Base-by-base conservation (phyloP, 2,113 vertebrate genomes). In the Glareola pratincola region DNA sequence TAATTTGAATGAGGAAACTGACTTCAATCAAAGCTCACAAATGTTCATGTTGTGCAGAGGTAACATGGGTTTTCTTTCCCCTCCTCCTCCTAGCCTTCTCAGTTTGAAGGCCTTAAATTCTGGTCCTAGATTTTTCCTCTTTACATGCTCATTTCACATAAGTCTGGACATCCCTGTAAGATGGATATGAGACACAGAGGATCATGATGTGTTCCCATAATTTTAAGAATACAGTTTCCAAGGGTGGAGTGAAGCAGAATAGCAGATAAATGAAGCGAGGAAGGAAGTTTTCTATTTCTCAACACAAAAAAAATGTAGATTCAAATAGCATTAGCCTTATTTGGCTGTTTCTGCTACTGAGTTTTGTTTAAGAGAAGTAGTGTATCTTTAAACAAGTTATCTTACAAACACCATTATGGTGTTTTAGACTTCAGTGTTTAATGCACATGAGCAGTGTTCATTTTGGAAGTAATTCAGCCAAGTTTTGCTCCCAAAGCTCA, bases 121-220 rank as follows among this genome's bases (percentile, higher is more conserved):
- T 69, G 4, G 1, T 60, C 21, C 10, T 50, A 18, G 8, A 11
- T 34, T 62, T 11, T 43, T 66, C 9, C 8, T 82, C 19, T 32
- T 30, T 57, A 34, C 4, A 10, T 7, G 0, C 3, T 74, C 4
- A 9, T n/a, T 50, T 60, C 23, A 30, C 16, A 24, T 0, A 1
- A 51, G 19, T 8, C 8, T 81, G n/a, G 41, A 47, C 10, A 10
- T 59, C 8, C 34, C 22, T 66, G 18, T 29, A 30, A 10, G 24
- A 86, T 4, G 8, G 30, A 21, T 30, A 9, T 10, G 12, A 64
- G 39, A 39, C 8, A 64, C 22, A 36, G 23, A 77, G 76, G 6
- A 45, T 48, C 26, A 15, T 36, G 20, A 47, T 51, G 5, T 5
- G 27, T n/a, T 77, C 27, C 26, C 13, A 8, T 30, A 57, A 43